phyloP scores from a whole-genome alignment of 35 echinoderm and acorn worm genomes.

The Acanthaster planci region DNA sequence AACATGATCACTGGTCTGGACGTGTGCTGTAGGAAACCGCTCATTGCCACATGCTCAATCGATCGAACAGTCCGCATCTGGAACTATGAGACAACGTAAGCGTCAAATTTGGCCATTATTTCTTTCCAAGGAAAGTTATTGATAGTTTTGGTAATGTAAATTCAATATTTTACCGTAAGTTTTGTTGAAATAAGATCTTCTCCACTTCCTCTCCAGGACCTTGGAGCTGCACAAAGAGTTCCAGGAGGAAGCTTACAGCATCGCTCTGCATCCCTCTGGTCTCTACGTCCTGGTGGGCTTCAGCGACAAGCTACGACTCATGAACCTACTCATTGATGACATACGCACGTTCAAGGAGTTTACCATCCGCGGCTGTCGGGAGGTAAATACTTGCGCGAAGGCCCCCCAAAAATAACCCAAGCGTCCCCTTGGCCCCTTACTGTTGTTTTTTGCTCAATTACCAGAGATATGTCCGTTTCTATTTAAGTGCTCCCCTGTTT shows the following conservation, averaged over 20 bases:
- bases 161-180: not conserved
- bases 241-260: constrained; percentile 98
- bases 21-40: constrained; percentile 88
- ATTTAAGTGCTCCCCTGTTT: no score
- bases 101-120: no score
- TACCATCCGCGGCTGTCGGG: constrained; percentile 92
- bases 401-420: constrained; percentile 12
- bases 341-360: constrained; percentile 99
- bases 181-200: not conserved
- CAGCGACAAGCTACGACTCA: constrained; percentile 94
- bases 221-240: constrained; percentile 92
- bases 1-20: constrained; percentile 87
- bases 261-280: constrained; percentile 94
- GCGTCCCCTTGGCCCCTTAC: no score
- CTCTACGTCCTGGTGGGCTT: constrained; percentile 97
- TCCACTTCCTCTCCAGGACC: constrained; percentile 43
- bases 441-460: no score
- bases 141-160: no score
- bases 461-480: no score
- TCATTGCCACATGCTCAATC: constrained; percentile 91
- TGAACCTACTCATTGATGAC: constrained; percentile 99
- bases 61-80: constrained; percentile 92
- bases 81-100: constrained; percentile 98
- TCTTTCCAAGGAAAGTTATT: no score
- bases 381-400: constrained; percentile 53